Conservation (phyloP, 1,140 invertebrate species). For the Apis mellifera region Amel_HAv3.1 CM009942.2:10236501-10237000, state of each 20-base stretch:
- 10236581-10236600: conserved; percentile 30
- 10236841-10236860: conserved; percentile 3
- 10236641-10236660: neutral
- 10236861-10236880: neutral
- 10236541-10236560: conserved; percentile 1
- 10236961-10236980: neutral
- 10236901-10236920: conserved; percentile 21
- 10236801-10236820: neutral
- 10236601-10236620: too few relatives aligned
- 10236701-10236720: neutral
- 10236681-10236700: neutral
- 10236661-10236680: too few relatives aligned
- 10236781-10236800: too few relatives aligned
- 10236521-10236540: neutral
- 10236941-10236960: conserved; percentile 18
- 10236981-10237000: neutral
- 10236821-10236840: neutral
- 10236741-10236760: neutral
- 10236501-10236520: conserved; percentile 28
- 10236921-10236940: conserved; percentile 11
- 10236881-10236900: neutral
- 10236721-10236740: too few relatives aligned
- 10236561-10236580: conserved; percentile 12
- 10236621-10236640: neutral
- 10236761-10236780: neutral